phyloP scores from a whole-genome alignment of 2,888 invertebrate genomes.

The Himalopsyche tibetana region DNA sequence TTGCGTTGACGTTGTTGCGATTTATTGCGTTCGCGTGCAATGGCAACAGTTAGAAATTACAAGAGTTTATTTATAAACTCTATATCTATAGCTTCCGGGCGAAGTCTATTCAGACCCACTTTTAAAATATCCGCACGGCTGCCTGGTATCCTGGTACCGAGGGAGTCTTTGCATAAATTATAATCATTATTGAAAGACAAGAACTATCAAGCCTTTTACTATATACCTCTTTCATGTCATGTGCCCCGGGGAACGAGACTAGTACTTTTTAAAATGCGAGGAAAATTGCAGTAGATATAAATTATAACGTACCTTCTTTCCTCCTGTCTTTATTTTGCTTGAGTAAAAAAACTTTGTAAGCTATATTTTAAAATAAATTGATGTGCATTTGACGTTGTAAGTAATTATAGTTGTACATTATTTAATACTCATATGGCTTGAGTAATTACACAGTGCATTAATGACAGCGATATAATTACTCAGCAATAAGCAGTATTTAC shows the following conservation, averaged over 20 bases:
- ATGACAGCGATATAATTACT: too few relatives aligned
- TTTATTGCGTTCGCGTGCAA: conserved; percentile 64
- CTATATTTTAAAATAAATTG: background rate
- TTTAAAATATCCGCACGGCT: conserved; percentile 52
- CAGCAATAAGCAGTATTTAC: too few relatives aligned
- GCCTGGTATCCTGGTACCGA: conserved; percentile 54
- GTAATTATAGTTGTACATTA: too few relatives aligned
- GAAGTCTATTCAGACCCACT: conserved; percentile 50
- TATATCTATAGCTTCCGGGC: conserved; percentile 60
- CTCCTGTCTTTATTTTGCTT: conserved; percentile 1
- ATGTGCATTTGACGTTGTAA: background rate
- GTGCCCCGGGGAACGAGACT: conserved; percentile 46
- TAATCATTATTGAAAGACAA: conserved; percentile 58
- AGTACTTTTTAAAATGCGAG: background rate
- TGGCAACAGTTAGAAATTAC: conserved; percentile 56
- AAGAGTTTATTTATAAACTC: conserved; percentile 60
- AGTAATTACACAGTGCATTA: too few relatives aligned
- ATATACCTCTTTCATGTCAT: conserved; percentile 46
- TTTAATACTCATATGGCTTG: too few relatives aligned
- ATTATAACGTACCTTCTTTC: too few relatives aligned
- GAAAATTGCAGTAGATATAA: conserved; percentile 32
- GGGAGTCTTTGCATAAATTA: conserved; percentile 62
- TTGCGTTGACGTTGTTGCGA: conserved; percentile 58
- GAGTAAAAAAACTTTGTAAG: background rate
- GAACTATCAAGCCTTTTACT: conserved; percentile 45